Evolutionary conservation across 1,140 invertebrate genomes (phyloP), one percentile per base, ranked within the genome.

Genomic region (Coboldia fuscipes): DNA sequence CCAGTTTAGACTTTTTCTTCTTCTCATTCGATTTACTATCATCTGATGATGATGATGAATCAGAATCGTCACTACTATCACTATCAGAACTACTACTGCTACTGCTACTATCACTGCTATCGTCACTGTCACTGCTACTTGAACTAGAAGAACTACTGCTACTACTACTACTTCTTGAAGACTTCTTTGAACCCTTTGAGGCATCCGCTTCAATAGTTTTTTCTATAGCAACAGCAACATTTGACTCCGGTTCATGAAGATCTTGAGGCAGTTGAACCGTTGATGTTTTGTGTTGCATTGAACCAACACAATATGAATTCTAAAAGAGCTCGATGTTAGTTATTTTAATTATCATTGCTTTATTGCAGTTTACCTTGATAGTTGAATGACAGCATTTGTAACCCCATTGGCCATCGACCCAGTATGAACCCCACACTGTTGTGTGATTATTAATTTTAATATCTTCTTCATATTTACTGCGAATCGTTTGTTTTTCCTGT

Each of bases 341-440:
- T 35, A 16, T 28, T 30, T 35, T 9, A 35, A 23, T 22, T 20
- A 22, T 3, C 30, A 1, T 5, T 26, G 13, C 15, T 22, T 24
- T 24, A 28, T 40, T 66, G 18, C 56, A 53, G n/a, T n/a, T n/a
- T 50, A 78, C 75, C 57, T 93, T 93, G 1, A 97, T 69, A 40
- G 82, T 77, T 0, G 85, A 88, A 53, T 96, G 75, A 57, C 94
- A 99, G 50, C 94, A 97, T 47, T 81, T 81, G 53, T 80, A 98
- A 0, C 92, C 94, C 94, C 94, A 99, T 36, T 72, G 61, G 1
- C 86, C 88, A 39, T 73, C 69, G 41, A 69, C 70, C 90, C 92
- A 98, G 53, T 68, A 97, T 1, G 89, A 97, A 2, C 94, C 94
- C 81, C 83, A 98, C 8, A 98, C 77, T 14, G 74, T 74, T 0